phyloP scores from a whole-genome alignment of 2,888 invertebrate species.

The Synergus umbraculus region DNA sequence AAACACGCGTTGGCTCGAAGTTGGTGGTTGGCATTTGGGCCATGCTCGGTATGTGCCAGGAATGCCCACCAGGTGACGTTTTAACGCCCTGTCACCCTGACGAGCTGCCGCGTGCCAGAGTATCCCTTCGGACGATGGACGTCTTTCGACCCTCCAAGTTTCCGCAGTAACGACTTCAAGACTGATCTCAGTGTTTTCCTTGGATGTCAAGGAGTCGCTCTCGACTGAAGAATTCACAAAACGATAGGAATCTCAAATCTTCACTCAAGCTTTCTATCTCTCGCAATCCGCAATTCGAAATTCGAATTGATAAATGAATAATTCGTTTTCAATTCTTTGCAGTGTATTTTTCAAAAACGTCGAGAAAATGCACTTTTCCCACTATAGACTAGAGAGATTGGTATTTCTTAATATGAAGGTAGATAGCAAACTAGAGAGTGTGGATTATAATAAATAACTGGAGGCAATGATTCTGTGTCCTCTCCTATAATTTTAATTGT shows the following conservation, averaged over 20 bases:
- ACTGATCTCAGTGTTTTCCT: conserved; percentile 48
- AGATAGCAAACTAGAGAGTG: not conserved
- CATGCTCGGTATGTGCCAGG: conserved; percentile 71
- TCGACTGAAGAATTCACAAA: conserved; percentile 19
- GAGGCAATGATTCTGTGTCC: too few species aligned
- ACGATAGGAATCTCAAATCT: conserved; percentile 33
- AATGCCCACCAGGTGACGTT: conserved; percentile 75
- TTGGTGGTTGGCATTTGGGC: conserved; percentile 66
- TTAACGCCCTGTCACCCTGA: conserved; percentile 70
- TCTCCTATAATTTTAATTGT: not conserved
- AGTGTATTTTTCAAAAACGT: not conserved
- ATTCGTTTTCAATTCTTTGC: not conserved
- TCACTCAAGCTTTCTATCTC: conserved; percentile 1
- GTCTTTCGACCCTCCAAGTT: conserved; percentile 49
- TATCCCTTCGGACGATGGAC: conserved; percentile 59
- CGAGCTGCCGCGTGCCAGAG: conserved; percentile 59
- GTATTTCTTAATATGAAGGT: not conserved
- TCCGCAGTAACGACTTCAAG: conserved; percentile 46
- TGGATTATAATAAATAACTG: not conserved
- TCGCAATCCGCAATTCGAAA: not conserved
- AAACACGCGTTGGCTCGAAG: conserved; percentile 51
- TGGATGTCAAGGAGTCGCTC: conserved; percentile 43
- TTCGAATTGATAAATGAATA: conserved; percentile 3
- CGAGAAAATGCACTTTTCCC: not conserved
- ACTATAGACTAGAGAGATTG: not conserved